Base-by-base conservation (phyloP, 1,140 invertebrate genomes). In the Aphelenchoides besseyi region DNA sequence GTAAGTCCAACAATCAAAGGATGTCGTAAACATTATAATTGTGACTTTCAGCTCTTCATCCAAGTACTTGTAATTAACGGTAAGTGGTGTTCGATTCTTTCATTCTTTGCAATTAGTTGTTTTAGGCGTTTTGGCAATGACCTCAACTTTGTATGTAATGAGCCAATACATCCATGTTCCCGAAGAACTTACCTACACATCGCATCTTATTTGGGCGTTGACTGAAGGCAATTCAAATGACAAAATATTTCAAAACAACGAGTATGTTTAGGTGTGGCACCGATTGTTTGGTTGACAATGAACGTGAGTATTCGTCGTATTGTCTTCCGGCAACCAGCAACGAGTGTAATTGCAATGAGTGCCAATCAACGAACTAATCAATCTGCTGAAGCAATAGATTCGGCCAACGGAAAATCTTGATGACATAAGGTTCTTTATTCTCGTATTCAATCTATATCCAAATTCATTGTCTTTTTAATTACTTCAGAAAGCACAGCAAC, bases 1-100 rank as follows among this genome's bases (percentile, higher is more conserved):
- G 5, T 59, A 23, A 59, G 5, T 33, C 12, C 5, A 59, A 48
- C 12, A 48, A 48, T 16, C 55, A 59, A 59, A 33, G 23, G 32
- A 59, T 12, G 5, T 28, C 16, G 5, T 59, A 23, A 59, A 8
- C 18, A 8, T 41, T 41, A n/a, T 41, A 41, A 41, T 8, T 33
- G 26, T 59, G 5, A 23, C 18, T 59, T 59, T 28, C 18, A 59
- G 55, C 18, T 59, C 5, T 59, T 59, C 55, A 8, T 59, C 18
- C 55, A 59, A 59, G 5, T 59, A 8, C 55, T 59, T 41, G 37
- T 5, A 41, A 41, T 41, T n/a, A 41, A 41, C n/a, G n/a, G n/a
- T n/a, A n/a, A n/a, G n/a, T n/a, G n/a, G n/a, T n/a, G n/a, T n/a
- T n/a, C n/a, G n/a, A n/a, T n/a, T n/a, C n/a, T n/a, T n/a, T n/a